A percentile compares a stretch with the other conserved stretches of the same genome.
Evolutionary conservation across 2,888 invertebrate genomes (phyloP).

Genomic region (Pseudococcus viburni): DNA sequence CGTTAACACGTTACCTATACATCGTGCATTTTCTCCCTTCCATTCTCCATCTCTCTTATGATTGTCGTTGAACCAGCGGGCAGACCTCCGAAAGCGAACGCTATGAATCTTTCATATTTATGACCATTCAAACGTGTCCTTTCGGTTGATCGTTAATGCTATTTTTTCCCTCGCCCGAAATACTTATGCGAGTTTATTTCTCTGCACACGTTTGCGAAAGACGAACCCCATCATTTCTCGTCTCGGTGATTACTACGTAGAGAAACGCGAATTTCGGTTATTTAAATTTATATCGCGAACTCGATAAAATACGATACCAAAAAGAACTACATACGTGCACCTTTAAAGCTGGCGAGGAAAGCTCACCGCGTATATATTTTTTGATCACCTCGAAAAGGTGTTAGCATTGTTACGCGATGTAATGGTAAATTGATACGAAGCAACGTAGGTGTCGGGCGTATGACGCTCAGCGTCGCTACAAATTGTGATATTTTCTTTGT

Average conservation of each 20-base stretch:
- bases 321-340: neutral
- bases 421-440: neutral
- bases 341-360: no score
- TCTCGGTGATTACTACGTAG: neutral
- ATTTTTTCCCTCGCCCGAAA: neutral
- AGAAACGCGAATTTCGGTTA: neutral
- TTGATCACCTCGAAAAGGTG: neutral
- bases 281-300: neutral
- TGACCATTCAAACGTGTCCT: constrained; percentile 30
- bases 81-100: constrained; percentile 45
- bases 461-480: neutral
- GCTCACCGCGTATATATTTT: no score
- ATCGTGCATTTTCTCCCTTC: neutral
- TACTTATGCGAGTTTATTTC: neutral
- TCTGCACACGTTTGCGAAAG: neutral
- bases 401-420: neutral
- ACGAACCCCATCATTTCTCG: neutral
- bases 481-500: constrained; percentile 20
- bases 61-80: constrained; percentile 39
- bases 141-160: neutral
- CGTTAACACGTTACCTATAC: constrained; percentile 45
- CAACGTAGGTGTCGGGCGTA: neutral
- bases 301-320: neutral
- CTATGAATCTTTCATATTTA: constrained; percentile 58
- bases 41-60: neutral